Evolutionary conservation across 2,888 invertebrate species (phyloP).

Genomic region (Choreutis nemorana): DNA sequence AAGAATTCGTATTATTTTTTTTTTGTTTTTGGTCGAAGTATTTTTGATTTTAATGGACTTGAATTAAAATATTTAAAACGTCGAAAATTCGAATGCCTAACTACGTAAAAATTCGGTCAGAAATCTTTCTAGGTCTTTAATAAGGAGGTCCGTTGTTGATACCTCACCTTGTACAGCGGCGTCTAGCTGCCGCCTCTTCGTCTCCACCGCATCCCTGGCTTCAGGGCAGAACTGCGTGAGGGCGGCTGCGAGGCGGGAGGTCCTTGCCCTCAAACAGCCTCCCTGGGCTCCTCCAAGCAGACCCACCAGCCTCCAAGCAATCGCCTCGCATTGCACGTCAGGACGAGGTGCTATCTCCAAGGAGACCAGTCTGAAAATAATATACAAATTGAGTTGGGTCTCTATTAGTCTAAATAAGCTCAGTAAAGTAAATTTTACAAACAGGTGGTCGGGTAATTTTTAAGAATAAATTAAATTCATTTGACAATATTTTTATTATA

Average conservation of each 20-base stretch:
- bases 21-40: too few relatives aligned
- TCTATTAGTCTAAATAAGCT: not conserved
- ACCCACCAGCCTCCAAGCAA: constrained; percentile 86
- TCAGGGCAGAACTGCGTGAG: constrained; percentile 71
- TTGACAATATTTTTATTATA: too few relatives aligned
- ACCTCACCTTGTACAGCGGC: constrained; percentile 80
- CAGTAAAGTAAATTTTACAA: not conserved
- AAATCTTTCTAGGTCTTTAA: too few relatives aligned
- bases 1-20: too few relatives aligned
- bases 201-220: constrained; percentile 71
- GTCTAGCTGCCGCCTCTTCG: constrained; percentile 77
- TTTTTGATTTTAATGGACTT: too few relatives aligned
- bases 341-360: constrained; percentile 67
- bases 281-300: constrained; percentile 71
- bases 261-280: constrained; percentile 67
- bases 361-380: constrained; percentile 35
- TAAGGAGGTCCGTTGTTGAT: not conserved
- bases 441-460: too few relatives aligned
- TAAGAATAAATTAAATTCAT: too few relatives aligned
- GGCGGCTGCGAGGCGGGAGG: constrained; percentile 64
- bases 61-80: too few relatives aligned
- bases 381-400: too few relatives aligned
- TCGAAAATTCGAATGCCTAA: too few relatives aligned
- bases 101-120: too few relatives aligned
- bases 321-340: constrained; percentile 77